These are phyloP conservation scores for Crotalus horridus DNA, from an alignment of 2,113 vertebrate species.

Conservation along the genomic window DNA sequence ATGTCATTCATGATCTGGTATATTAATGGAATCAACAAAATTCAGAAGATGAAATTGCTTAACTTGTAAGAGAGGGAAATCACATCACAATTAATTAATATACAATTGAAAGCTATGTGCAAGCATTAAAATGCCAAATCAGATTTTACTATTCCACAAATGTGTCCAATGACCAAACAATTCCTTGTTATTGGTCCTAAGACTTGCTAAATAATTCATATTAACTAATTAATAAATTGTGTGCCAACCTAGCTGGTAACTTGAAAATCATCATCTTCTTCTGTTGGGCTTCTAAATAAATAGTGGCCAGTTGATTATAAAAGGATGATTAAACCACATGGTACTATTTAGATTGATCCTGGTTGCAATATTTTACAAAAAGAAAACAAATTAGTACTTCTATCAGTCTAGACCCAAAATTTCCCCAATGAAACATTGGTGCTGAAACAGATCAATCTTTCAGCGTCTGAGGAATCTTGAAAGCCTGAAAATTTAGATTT, in stretches of 20 bases:
- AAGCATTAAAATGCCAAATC: neutral
- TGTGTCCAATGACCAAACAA: neutral
- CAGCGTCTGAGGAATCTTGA: neutral
- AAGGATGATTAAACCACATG: neutral
- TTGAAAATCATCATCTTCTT: neutral
- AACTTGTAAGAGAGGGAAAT: neutral
- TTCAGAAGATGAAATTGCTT: neutral
- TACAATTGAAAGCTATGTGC: neutral
- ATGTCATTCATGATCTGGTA: neutral
- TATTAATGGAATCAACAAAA: neutral
- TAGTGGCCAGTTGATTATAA: neutral
- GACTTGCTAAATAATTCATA: neutral
- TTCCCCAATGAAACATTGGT: neutral
- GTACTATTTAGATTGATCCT: neutral
- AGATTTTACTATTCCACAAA: neutral
- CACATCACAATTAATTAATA: neutral
- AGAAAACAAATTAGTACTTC: neutral
- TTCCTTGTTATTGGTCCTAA: neutral
- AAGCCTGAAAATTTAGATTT: constrained; percentile 3
- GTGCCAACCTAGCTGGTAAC: neutral
- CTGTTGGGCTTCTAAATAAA: neutral
- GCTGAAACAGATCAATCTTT: neutral
- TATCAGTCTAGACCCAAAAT: neutral
- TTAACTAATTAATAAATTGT: neutral
- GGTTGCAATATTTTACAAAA: neutral